A percentile compares a stretch with the other conserved stretches of the same genome.
Evolutionary conservation across 1,140 invertebrate species (phyloP).

Genomic region (Lasioglossum albipes): DNA sequence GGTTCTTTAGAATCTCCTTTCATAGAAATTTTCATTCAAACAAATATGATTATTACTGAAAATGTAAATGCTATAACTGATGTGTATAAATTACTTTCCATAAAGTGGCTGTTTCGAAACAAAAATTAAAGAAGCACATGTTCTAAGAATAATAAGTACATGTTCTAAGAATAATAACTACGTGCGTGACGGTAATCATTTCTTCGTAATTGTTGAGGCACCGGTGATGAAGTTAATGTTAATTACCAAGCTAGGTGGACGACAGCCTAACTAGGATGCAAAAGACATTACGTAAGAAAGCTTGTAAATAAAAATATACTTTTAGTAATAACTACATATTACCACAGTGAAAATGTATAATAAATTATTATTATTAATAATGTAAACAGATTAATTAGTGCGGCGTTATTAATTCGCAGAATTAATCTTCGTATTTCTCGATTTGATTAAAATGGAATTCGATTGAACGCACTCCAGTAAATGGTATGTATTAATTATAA

Average conservation of each 20-base stretch:
- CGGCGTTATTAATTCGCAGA: neutral
- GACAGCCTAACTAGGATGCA: neutral
- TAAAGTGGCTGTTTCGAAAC: neutral
- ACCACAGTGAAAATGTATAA: no score
- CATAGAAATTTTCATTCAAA: no score
- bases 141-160: no score
- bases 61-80: neutral
- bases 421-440: neutral
- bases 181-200: neutral
- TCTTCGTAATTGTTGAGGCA: neutral
- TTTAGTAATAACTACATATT: neutral
- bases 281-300: neutral
- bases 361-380: no score
- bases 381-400: neutral
- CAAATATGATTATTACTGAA: neutral
- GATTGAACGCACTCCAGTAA: no score
- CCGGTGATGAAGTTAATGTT: neutral
- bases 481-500: no score
- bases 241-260: neutral
- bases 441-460: no score
- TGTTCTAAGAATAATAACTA: no score
- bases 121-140: neutral
- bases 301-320: neutral
- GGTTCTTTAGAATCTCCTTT: neutral
- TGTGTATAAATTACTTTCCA: no score